Conservation (phyloP, 2,797 vertebrate species). For the Sebastes jordani region DNA sequence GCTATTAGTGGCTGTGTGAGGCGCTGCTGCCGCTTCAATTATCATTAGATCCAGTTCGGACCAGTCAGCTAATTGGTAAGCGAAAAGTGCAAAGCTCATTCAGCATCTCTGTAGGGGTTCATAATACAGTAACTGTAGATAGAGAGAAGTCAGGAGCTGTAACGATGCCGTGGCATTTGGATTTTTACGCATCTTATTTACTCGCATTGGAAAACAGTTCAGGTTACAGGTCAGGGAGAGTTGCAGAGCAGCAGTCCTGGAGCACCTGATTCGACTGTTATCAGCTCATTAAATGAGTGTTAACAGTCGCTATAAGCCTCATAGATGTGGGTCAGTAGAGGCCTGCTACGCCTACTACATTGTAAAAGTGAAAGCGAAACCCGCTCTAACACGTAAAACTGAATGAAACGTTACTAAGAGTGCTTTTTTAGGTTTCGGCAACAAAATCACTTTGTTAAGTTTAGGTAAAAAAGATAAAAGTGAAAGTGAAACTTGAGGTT, state of each 20-base stretch:
- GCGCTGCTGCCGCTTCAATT: constrained; percentile 56
- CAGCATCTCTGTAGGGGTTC: constrained; percentile 31
- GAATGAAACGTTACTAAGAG: too few species aligned
- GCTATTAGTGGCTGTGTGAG: constrained; percentile 57
- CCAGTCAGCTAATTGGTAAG: constrained; percentile 68
- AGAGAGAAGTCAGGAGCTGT: background rate
- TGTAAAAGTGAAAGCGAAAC: too few species aligned
- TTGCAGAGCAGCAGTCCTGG: background rate
- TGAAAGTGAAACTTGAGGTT: too few species aligned
- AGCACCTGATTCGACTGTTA: background rate
- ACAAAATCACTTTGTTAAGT: too few species aligned
- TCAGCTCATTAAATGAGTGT: too few species aligned
- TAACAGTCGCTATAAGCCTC: too few species aligned
- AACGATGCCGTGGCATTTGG: background rate
- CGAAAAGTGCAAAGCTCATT: constrained; percentile 30
- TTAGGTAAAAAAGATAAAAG: too few species aligned
- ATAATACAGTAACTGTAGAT: background rate
- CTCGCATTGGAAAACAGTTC: background rate
- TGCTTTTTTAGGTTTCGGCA: too few species aligned
- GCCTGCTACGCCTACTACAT: too few species aligned
- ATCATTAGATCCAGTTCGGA: constrained; percentile 64
- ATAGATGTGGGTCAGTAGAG: too few species aligned
- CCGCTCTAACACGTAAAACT: too few species aligned
- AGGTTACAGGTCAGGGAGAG: background rate
- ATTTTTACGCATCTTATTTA: background rate